phyloP scores from a whole-genome alignment of 53 echinoderm and acorn worm genomes.

The Pentamera pediparva region DNA sequence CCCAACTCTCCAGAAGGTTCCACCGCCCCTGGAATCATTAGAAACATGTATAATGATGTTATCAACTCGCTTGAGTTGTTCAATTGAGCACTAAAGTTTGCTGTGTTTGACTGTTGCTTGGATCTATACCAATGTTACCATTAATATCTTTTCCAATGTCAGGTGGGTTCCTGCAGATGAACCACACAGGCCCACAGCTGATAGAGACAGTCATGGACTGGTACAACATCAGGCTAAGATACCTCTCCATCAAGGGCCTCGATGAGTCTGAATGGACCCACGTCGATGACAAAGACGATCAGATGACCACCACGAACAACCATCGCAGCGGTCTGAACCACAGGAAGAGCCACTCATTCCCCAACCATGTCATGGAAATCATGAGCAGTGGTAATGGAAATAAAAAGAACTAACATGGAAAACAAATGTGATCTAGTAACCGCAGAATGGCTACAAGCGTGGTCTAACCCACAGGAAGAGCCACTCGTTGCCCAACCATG shows the following conservation, averaged over 20 bases:
- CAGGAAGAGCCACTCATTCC: not conserved
- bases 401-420: not conserved
- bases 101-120: too few relatives aligned
- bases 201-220: conserved; percentile 89
- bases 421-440: not conserved
- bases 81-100: too few relatives aligned
- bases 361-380: not conserved
- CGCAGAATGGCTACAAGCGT: not conserved
- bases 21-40: too few relatives aligned
- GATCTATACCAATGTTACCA: too few relatives aligned
- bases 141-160: not conserved
- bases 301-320: not conserved
- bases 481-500: not conserved
- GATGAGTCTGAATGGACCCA: conserved; percentile 47
- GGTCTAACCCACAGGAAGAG: not conserved
- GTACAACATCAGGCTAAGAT: conserved; percentile 68
- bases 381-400: conserved; percentile 1
- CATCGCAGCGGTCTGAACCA: not conserved
- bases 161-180: conserved; percentile 48
- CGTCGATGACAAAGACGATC: conserved; percentile 4
- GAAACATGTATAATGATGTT: too few relatives aligned
- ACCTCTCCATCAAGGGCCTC: conserved; percentile 82
- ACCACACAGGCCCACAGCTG: conserved; percentile 51
- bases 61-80: too few relatives aligned
- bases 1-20: too few relatives aligned